Base-by-base conservation (phyloP, 1,140 invertebrate genomes). In the Ridgeia piscesae region DNA sequence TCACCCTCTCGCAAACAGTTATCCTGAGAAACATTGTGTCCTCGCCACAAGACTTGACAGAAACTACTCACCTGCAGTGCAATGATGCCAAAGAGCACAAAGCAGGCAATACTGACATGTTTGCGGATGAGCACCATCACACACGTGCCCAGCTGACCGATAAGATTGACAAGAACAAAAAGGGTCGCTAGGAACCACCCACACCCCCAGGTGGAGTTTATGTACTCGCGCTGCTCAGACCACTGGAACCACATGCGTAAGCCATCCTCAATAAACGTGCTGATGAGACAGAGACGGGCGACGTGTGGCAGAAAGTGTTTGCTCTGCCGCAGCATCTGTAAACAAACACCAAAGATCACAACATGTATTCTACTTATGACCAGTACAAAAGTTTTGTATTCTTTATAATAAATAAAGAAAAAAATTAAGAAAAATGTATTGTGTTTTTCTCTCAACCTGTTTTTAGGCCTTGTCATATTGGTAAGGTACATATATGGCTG, bases 221-320 rank as follows among this genome's bases (percentile, higher is more conserved):
- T 92, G 91, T 92, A 93, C 89, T 93, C 93, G 58, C 93, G 89
- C 77, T 93, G 93, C 35, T 93, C 93, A 1, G 77, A 33, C 93
- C 93, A 93, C 34, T 93, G 93, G 50, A 92, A 50, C 91, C 94
- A 99, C 99, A 99, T 99, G 93, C 99, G 97, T 88, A 99, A 97
- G 0, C 99, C 99, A 97, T 99, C 99, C 97, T 99, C 99, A 42
- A 99, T 97, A 96, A 99, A 99, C 94, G 99, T 99, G 93, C 99
- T 99, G 94, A 99, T 99, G n/a, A 99, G 97, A 96, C 99, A 99
- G 77, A 99, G 96, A 93, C 99, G 97, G 6, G 99, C 99, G 91
- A 99, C 96, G 93, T 99, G 99, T 34, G 99, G 99, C 94, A 99
- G 96, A 92, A 99, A 97, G 96, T 99, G 97, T 96, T 99, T 99